Percentiles rank a stretch among this genome's conserved stretches.
Conservation (phyloP, 2,113 vertebrate genomes). For the Microtus oregoni region DNA sequence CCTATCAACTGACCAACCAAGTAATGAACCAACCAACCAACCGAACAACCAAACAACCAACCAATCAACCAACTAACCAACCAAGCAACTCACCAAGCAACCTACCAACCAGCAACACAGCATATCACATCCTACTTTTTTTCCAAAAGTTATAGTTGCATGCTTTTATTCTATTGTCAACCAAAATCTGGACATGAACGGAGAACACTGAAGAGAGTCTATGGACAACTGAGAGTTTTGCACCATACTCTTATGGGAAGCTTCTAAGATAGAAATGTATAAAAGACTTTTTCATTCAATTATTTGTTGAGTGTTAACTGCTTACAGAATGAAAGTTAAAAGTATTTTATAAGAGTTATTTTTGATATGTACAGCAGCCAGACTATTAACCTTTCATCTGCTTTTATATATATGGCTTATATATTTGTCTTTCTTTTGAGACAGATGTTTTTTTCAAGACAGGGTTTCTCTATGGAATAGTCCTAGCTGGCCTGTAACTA, state of each 20-base stretch:
- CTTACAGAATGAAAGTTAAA: neutral
- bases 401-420: neutral
- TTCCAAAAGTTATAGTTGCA: neutral
- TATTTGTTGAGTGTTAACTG: constrained; percentile 25
- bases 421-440: neutral
- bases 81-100: no score
- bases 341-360: neutral
- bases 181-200: neutral
- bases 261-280: neutral
- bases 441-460: neutral
- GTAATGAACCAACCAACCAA: no score
- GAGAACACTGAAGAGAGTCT: neutral
- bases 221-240: neutral
- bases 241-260: neutral
- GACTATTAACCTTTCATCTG: neutral
- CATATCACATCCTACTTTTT: no score
- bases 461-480: no score
- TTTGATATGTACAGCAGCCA: neutral
- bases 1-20: no score
- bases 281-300: neutral
- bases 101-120: neutral
- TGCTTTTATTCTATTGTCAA: neutral
- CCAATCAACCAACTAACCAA: no score
- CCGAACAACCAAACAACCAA: no score
- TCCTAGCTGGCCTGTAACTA: no score